Evolutionary conservation across 2,113 vertebrate genomes (phyloP), one percentile per base, ranked within the genome.

Genomic region (Piaya cayana): DNA sequence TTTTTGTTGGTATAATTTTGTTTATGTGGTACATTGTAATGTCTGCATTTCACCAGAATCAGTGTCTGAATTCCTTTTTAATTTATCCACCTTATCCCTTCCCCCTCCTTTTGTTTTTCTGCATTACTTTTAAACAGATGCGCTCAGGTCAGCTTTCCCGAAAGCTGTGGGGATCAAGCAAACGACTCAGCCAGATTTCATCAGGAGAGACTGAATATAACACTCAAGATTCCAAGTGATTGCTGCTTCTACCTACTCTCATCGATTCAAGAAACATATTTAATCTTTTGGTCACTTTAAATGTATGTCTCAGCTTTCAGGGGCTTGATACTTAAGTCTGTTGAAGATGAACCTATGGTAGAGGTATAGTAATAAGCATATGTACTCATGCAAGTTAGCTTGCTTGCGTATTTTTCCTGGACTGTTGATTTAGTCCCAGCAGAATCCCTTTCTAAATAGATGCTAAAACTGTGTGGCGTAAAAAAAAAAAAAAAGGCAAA

Each of bases 131-230:
- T 95, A 96, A 98, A 98, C 98, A 99, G 99, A 99, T 99, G 98
- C 99, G 98, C 88, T 98, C 98, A 77, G 98, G 99, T 96, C 99
- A 99, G 98, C 99, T 99, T 96, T 99, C 99, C 52, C 98, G 99
- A 98, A 99, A 99, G 97, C 98, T 99, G 89, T 99, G 99, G 99
- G 99, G 99, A 96, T 99, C 99, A 97, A 99, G 98, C 98, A 99
- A 98, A 97, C 98, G 98, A 55, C 97, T 99, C 97, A 99, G 98
- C 96, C 99, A 99, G 98, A 99, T 99, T 96, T 99, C 99, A 85
- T 98, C 99, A 87, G 99, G 99, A 96, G 99, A 99, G 97, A 99
- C 99, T 50, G 98, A 99, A 98, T 99, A 99, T 98, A 98, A 98
- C 97, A 98, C 98, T 96, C 98, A 99, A 97, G 98, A 98, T 96